Conservation (phyloP, 2,888 invertebrate genomes). For the Lissocephala sabroskyi region DNA sequence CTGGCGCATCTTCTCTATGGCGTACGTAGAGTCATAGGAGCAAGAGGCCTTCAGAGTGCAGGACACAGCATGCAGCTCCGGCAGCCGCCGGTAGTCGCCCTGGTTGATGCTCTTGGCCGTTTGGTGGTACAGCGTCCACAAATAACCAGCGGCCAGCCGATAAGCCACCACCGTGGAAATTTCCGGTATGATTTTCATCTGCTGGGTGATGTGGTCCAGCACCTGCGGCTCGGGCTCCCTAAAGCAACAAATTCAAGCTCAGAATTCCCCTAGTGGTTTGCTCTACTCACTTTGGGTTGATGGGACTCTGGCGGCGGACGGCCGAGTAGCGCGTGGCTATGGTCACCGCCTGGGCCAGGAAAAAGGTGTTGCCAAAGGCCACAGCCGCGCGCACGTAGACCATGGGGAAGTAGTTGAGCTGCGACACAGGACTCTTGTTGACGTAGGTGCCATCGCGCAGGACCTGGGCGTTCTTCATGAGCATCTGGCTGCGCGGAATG, state of each 20-base stretch:
- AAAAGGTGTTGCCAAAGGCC: constrained; percentile 80
- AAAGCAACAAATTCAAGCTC: not conserved
- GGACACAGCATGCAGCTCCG: constrained; percentile 87
- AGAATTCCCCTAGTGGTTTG: not conserved
- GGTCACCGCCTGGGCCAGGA: constrained; percentile 85
- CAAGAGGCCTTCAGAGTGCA: constrained; percentile 91
- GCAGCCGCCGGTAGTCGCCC: constrained; percentile 84
- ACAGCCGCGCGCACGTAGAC: constrained; percentile 90
- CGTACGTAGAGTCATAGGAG: constrained; percentile 80
- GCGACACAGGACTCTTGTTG: constrained; percentile 83
- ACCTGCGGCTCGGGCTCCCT: constrained; percentile 90
- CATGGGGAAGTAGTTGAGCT: constrained; percentile 88
- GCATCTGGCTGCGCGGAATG: constrained; percentile 90
- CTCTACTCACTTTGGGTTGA: constrained; percentile 78
- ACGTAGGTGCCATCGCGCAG: constrained; percentile 91
- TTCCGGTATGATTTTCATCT: constrained; percentile 88
- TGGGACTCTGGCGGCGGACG: constrained; percentile 88
- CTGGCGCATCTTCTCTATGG: constrained; percentile 86
- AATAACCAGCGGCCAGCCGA: constrained; percentile 79
- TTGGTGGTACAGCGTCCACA: constrained; percentile 80
- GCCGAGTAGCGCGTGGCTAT: constrained; percentile 92
- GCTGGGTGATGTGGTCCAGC: constrained; percentile 92
- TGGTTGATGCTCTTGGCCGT: constrained; percentile 83
- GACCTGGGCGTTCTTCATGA: constrained; percentile 93
- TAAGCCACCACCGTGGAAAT: constrained; percentile 86